Conservation (phyloP, 37 sponge, comb jelly and placozoan species). For the Tethya wilhelma region DNA sequence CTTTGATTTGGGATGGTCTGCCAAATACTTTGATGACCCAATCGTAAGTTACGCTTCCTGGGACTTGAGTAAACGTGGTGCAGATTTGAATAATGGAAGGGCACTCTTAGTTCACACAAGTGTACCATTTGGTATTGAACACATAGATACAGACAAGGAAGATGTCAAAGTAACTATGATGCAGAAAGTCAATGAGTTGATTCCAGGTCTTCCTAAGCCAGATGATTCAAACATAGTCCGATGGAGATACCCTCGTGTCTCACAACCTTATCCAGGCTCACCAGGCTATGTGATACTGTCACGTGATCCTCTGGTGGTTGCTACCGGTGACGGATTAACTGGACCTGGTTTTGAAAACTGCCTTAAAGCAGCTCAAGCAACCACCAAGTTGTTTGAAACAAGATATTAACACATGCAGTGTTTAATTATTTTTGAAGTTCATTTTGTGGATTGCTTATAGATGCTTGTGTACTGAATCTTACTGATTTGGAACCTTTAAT, state of each 20-base stretch:
- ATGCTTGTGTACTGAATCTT: too few relatives aligned
- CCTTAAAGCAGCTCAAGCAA: constrained; percentile 37
- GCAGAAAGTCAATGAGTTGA: constrained; percentile 1
- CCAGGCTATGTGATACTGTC: constrained; percentile 47
- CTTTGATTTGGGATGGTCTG: constrained; percentile 20
- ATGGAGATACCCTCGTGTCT: constrained; percentile 67
- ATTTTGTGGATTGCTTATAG: too few relatives aligned
- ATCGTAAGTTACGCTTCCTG: constrained; percentile 52
- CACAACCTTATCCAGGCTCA: constrained; percentile 12
- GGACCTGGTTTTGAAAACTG: constrained; percentile 62
- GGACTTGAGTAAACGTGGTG: constrained; percentile 22
- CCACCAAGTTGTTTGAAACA: too few relatives aligned
- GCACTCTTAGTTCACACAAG: constrained; percentile 52
- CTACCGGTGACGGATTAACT: constrained; percentile 63
- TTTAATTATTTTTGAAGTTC: too few relatives aligned
- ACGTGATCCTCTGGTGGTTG: constrained; percentile 49
- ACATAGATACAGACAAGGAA: constrained; percentile 33
- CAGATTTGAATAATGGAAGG: background rate
- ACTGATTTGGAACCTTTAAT: too few relatives aligned
- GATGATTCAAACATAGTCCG: constrained; percentile 38
- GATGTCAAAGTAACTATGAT: constrained; percentile 20
- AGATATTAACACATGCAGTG: too few relatives aligned
- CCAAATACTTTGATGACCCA: constrained; percentile 53
- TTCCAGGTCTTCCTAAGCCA: constrained; percentile 43
- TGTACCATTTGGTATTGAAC: constrained; percentile 59